Base-by-base conservation (phyloP, 2,113 vertebrate species). In the Hystrix cristata region DNA sequence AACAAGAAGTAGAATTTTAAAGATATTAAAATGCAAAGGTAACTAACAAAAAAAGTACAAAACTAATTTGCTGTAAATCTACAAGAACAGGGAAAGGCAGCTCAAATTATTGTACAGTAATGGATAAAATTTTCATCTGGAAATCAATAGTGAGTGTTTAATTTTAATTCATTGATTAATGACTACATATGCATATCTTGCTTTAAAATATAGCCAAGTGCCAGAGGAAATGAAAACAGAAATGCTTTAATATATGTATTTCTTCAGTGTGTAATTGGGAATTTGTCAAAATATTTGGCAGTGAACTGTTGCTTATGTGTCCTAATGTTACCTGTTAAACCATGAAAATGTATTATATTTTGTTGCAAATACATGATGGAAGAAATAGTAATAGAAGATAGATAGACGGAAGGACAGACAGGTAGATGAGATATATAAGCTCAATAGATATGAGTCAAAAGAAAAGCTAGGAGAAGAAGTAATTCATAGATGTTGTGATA, bases 1-100 rank as follows among this genome's bases (percentile, higher is more conserved):
- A 12, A 84, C 18, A 84, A 62, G 46, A 81, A 95, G 53, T 14
- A 53, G 2, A 74, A 95, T 46, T 81, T 76, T 84, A 53, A 25
- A 55, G 15, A 27, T n/a, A 85, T 55, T 64, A 72, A 95, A 65
- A 79, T 57, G 60, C 0, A 78, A 92, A 88, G 21, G 31, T 34
- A 90, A 78, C 16, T 72, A 85, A 85, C 14, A 90, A 25, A 83
- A 89, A 95, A 90, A 78, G 19, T 72, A 31, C 9, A 90, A 92
- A 95, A 96, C 18, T 60, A 92, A 65, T 34, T 25, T 65, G 13
- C 18, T 59, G 7, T 76, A 87, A n/a, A 34, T 59, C n/a, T 46
- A 79, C 29, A 46, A 10, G 1, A 46, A 53, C 65, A 51, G 1
- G 13, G 5, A 21, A 14, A 14, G 11, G 0, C 29, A 1, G 71